Evolutionary conservation across 1,140 invertebrate species (phyloP).

Genomic region (Drosophila lowei): DNA sequence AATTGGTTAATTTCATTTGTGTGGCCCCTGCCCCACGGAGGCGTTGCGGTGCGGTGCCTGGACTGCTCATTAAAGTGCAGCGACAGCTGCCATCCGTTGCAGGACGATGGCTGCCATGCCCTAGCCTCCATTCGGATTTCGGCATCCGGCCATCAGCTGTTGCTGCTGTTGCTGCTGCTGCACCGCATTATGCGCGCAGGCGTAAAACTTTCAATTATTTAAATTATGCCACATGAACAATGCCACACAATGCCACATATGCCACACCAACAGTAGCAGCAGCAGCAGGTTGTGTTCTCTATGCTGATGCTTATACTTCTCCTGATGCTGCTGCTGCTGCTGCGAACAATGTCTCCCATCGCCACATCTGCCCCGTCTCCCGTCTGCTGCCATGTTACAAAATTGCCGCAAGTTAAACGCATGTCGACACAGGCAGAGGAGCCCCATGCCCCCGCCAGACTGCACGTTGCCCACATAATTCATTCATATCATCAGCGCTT

Average conservation of each 20-base stretch:
- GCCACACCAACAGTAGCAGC: constrained; percentile 60
- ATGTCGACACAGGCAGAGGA: constrained; percentile 63
- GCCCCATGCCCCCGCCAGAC: constrained; percentile 7
- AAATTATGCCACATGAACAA: constrained; percentile 82
- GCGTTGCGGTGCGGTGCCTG: constrained; percentile 13
- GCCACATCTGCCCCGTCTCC: constrained; percentile 37
- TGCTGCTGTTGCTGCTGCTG: constrained; percentile 5
- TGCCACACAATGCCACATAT: constrained; percentile 73
- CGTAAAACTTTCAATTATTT: constrained; percentile 83
- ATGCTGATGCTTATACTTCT: constrained; percentile 20
- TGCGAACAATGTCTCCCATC: constrained; percentile 55
- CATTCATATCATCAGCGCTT: constrained; percentile 78
- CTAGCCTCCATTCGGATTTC: constrained; percentile 1
- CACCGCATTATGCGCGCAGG: constrained; percentile 72
- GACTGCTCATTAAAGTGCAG: constrained; percentile 66
- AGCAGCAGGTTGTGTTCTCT: constrained; percentile 50
- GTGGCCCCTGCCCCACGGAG: constrained; percentile 39
- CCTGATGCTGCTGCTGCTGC: constrained; percentile 16
- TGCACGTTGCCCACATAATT: constrained; percentile 70
- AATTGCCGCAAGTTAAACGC: constrained; percentile 82
- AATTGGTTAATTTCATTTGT: constrained; percentile 79
- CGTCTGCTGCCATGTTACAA: constrained; percentile 63
- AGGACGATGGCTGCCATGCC: background rate
- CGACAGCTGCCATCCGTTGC: constrained; percentile 20
- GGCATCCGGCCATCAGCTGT: constrained; percentile 64